A percentile compares a stretch with the other conserved stretches of the same genome.
Conservation (phyloP, 2,797 vertebrate species). For the Pangasius krempfi region DNA sequence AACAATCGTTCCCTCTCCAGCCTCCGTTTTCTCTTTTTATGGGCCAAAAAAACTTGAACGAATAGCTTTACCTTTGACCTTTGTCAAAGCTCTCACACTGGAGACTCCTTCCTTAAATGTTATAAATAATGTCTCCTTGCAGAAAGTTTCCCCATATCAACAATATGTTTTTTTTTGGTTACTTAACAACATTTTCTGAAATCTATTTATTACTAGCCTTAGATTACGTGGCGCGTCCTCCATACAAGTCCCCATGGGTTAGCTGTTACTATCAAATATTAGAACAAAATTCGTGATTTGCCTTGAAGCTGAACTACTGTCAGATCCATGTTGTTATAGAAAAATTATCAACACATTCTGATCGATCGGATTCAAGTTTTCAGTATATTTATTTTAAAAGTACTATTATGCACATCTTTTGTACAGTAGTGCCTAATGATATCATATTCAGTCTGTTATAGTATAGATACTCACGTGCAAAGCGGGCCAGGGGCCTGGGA, state of each 20-base stretch:
- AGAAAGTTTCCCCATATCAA: not conserved
- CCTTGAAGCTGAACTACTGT: not conserved
- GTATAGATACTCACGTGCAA: constrained; percentile 81
- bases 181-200: not conserved
- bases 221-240: not conserved
- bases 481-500: constrained; percentile 75
- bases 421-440: not conserved
- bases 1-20: not conserved
- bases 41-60: not conserved
- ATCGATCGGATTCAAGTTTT: not conserved
- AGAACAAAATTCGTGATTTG: not conserved
- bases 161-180: not conserved
- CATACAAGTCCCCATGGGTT: not conserved
- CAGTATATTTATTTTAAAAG: not conserved
- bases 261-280: not conserved
- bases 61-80: not conserved
- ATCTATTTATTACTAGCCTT: not conserved
- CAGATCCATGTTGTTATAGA: not conserved
- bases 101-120: not conserved
- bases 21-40: not conserved
- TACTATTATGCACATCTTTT: not conserved
- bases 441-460: not conserved
- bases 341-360: not conserved
- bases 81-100: not conserved
- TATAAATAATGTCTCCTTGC: not conserved